phyloP scores from a whole-genome alignment of 2,888 invertebrate species.

The Scelioninae gen. 1 region DNA sequence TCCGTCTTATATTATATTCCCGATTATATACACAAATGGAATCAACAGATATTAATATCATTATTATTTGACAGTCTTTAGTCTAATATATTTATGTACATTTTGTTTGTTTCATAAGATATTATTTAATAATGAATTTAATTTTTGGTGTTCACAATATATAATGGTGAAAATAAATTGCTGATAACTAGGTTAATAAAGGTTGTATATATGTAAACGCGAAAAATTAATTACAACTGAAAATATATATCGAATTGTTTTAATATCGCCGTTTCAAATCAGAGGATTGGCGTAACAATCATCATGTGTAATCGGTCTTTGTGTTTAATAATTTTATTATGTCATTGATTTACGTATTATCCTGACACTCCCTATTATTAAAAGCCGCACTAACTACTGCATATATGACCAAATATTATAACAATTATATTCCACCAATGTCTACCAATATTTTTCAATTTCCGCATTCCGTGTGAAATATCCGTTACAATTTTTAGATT shows the following conservation, averaged over 20 bases:
- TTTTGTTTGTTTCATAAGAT: background rate
- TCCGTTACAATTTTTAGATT: background rate
- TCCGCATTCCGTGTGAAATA: background rate
- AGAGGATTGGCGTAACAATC: conserved; percentile 18
- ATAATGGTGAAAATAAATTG: background rate
- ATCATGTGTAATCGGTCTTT: conserved; percentile 16
- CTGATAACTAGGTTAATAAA: background rate
- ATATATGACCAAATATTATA: background rate
- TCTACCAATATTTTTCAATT: background rate
- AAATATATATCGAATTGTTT: conserved; percentile 19
- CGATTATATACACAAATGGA: conserved; percentile 21
- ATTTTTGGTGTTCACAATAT: background rate
- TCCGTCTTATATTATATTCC: conserved; percentile 7
- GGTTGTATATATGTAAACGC: conserved; percentile 1
- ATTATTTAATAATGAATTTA: background rate
- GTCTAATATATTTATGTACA: background rate
- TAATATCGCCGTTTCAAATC: conserved; percentile 7
- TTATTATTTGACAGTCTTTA: conserved; percentile 5
- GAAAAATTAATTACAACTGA: conserved; percentile 12
- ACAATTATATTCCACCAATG: background rate
- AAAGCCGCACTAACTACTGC: conserved; percentile 4
- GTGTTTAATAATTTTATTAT: conserved; percentile 24
- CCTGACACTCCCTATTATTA: conserved; percentile 12
- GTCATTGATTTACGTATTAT: conserved; percentile 19
- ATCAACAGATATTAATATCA: background rate